Conservation (phyloP, 2,113 vertebrate genomes). For the Otolemur garnettii region DNA sequence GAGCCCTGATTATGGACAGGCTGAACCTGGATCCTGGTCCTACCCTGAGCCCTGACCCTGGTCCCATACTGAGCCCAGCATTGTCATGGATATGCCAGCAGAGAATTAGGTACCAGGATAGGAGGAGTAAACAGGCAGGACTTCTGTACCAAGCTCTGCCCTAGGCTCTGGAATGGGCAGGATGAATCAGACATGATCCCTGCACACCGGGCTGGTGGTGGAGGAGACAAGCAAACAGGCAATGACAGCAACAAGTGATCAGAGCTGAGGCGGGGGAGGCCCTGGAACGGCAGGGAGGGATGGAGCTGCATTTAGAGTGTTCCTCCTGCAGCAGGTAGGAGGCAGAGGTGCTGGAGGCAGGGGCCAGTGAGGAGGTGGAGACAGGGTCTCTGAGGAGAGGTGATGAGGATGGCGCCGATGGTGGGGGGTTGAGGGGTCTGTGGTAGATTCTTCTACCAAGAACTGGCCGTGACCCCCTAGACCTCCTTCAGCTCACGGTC, state of each 20-base stretch:
- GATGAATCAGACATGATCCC: slow-evolving; percentile 40
- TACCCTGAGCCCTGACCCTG: background rate
- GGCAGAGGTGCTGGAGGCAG: background rate
- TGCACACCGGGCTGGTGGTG: slow-evolving; percentile 43
- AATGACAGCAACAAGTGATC: background rate
- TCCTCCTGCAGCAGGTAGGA: background rate
- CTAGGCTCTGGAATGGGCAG: background rate
- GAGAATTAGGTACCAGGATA: background rate
- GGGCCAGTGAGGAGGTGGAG: background rate
- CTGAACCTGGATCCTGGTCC: background rate
- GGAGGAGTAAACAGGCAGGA: background rate
- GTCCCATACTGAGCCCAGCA: background rate
- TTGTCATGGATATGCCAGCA: background rate
- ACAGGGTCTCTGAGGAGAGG: background rate
- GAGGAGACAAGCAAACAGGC: background rate
- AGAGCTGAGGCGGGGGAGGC: background rate
- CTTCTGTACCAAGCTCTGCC: slow-evolving; percentile 23
- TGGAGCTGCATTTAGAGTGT: background rate
- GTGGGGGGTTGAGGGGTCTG: background rate
- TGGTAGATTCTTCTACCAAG: background rate
- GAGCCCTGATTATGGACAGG: background rate
- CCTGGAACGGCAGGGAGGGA: background rate
- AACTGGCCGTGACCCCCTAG: background rate
- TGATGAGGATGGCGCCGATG: background rate
- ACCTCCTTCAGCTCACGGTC: background rate